phyloP scores from a whole-genome alignment of 2,888 invertebrate genomes.

The Lepidonotus clava region DNA sequence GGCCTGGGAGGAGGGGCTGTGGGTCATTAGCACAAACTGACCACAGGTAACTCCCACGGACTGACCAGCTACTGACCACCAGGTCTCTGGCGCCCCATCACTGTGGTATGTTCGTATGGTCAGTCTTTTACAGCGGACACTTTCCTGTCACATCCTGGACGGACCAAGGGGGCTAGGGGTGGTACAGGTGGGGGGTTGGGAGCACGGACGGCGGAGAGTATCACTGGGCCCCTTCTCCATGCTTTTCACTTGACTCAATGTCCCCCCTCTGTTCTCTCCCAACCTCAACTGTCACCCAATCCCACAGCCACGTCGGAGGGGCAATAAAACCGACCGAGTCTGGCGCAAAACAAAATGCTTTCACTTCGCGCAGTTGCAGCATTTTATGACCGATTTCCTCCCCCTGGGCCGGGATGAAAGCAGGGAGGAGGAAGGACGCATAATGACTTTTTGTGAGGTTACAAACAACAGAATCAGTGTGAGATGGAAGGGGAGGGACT shows the following conservation, averaged over 20 bases:
- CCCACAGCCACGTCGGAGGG: background rate
- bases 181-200: no score
- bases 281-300: background rate
- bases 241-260: background rate
- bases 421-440: background rate
- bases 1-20: background rate
- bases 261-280: background rate
- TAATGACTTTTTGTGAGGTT: background rate
- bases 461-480: no score
- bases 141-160: constrained; percentile 8
- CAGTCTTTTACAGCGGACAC: constrained; percentile 3
- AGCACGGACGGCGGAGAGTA: no score
- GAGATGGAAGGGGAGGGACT: no score
- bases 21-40: constrained; percentile 30
- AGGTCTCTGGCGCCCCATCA: background rate
- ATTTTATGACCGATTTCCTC: background rate
- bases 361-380: background rate
- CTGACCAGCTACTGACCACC: background rate
- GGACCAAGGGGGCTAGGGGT: no score
- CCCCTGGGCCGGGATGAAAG: no score
- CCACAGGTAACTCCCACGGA: constrained; percentile 30
- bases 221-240: no score
- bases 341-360: constrained; percentile 6
- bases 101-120: background rate
- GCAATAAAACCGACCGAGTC: background rate